Evolutionary conservation across 2,797 vertebrate genomes (phyloP).

Genomic region (Hozukius guyotensis): DNA sequence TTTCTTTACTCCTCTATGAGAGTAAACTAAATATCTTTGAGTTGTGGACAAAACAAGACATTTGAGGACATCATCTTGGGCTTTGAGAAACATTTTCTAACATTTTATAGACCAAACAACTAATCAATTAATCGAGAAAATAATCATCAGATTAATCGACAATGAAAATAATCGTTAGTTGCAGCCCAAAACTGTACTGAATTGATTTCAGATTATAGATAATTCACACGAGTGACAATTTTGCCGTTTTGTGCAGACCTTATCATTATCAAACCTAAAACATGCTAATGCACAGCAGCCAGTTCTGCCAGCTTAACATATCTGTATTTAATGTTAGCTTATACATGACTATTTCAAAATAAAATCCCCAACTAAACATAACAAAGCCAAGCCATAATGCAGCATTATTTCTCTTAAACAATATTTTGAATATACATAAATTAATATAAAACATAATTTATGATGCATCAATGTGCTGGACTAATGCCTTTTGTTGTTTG

Average conservation of each 20-base stretch:
- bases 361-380: background rate
- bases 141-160: too few relatives aligned
- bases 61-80: too few relatives aligned
- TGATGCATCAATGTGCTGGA: background rate
- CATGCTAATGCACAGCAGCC: slow-evolving; percentile 6
- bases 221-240: background rate
- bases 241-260: background rate
- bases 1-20: too few relatives aligned
- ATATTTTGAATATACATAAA: background rate
- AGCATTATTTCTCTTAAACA: background rate
- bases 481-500: too few relatives aligned
- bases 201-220: background rate
- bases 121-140: too few relatives aligned
- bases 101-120: too few relatives aligned
- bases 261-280: slow-evolving; percentile 4
- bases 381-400: background rate
- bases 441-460: background rate
- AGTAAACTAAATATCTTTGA: too few relatives aligned
- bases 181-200: background rate
- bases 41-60: too few relatives aligned
- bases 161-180: too few relatives aligned
- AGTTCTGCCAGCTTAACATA: background rate
- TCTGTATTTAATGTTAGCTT: background rate
- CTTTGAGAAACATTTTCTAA: too few relatives aligned
- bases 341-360: background rate